These are phyloP conservation scores for Myotis planiceps DNA, from an alignment of 2,797 vertebrate genomes.

Conservation along the genomic window DNA sequence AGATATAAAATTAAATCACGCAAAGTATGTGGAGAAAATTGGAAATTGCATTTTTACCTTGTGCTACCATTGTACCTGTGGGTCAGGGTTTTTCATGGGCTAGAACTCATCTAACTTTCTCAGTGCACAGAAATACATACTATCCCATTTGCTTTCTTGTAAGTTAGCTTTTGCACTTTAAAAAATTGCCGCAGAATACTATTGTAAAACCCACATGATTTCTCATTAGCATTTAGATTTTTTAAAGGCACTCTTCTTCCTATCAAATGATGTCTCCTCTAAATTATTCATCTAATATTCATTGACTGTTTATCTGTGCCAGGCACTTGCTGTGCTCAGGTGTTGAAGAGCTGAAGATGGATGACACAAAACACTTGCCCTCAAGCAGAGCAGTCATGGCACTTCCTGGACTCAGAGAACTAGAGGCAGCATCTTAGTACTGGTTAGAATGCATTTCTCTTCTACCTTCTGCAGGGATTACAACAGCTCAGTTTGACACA, in stretches of 20 bases:
- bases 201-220: neutral
- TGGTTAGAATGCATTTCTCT: neutral
- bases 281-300: neutral
- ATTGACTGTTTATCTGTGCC: neutral
- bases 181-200: neutral
- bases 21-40: neutral
- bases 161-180: constrained; percentile 7
- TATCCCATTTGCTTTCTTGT: neutral
- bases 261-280: neutral
- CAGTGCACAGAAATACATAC: neutral
- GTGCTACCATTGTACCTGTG: neutral
- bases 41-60: constrained; percentile 28
- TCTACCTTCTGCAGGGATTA: neutral
- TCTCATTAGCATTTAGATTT: neutral
- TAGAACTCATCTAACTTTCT: neutral
- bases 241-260: neutral
- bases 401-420: neutral
- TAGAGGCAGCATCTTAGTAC: neutral
- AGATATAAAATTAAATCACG: neutral
- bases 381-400: neutral
- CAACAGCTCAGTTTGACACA: neutral
- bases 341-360: neutral
- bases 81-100: neutral
- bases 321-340: neutral
- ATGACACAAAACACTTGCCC: neutral